Percentiles rank a stretch among this genome's conserved stretches.
phyloP scores from a whole-genome alignment of 2,113 vertebrate genomes.

The Sander lucioperca region DNA sequence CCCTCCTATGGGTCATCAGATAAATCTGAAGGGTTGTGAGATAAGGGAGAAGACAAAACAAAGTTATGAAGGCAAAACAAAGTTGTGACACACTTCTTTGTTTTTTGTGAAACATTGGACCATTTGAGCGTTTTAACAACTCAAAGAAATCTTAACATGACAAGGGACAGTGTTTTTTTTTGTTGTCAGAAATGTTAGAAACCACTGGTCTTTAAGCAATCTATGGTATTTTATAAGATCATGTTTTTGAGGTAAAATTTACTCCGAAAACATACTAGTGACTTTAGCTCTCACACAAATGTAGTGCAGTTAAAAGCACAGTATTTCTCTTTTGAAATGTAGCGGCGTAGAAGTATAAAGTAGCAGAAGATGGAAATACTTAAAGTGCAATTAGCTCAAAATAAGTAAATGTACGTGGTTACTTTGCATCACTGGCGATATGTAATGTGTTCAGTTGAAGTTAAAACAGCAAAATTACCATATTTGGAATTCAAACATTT shows the following conservation, averaged over 20 bases:
- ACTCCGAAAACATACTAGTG: not conserved
- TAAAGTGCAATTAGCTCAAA: not conserved
- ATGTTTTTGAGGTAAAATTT: not conserved
- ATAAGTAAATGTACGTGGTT: not conserved
- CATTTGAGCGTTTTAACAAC: not conserved
- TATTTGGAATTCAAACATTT: not conserved
- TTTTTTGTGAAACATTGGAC: not conserved
- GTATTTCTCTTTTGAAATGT: not conserved
- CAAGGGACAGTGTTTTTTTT: not conserved
- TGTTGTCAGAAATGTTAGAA: not conserved
- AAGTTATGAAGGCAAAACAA: too few species aligned
- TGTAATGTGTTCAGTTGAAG: not conserved
- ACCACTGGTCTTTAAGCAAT: not conserved
- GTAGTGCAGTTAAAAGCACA: too few species aligned
- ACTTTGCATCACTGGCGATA: not conserved
- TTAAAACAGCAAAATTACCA: not conserved
- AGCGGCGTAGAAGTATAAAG: too few species aligned
- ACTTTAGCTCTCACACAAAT: not conserved
- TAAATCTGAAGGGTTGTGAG: too few species aligned
- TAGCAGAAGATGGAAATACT: not conserved
- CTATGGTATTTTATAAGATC: not conserved
- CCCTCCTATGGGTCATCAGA: too few species aligned
- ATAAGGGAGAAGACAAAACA: too few species aligned
- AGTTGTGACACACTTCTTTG: not conserved
- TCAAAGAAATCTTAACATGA: not conserved